Conservation (phyloP, 1,140 invertebrate genomes). For the Pollicipes pollicipes region DNA sequence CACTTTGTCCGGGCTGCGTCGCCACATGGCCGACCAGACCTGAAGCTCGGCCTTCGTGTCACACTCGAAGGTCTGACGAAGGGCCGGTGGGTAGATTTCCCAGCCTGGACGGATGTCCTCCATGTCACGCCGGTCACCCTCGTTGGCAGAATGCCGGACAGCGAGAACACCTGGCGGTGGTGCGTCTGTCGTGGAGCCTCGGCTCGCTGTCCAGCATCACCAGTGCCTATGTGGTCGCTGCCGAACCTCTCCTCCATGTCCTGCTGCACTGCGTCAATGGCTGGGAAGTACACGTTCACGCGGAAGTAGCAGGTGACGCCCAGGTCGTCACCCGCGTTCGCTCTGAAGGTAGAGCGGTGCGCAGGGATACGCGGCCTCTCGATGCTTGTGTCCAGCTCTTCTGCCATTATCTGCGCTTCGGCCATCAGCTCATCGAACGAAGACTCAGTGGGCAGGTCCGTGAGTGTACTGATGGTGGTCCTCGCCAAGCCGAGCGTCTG, state of each 20-base stretch:
- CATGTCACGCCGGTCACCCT: neutral
- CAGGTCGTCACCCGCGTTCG: neutral
- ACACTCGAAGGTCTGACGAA: neutral
- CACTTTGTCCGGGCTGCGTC: no score
- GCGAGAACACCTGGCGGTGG: neutral
- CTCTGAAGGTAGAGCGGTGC: neutral
- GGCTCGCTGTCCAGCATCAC: neutral
- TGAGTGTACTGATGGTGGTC: neutral
- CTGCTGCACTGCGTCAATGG: neutral
- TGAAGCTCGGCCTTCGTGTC: neutral
- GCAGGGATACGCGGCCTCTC: neutral
- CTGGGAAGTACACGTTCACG: neutral
- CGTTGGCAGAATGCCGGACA: neutral
- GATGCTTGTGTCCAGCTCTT: neutral
- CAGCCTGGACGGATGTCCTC: neutral
- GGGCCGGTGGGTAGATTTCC: neutral
- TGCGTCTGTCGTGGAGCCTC: neutral
- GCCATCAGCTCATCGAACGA: neutral
- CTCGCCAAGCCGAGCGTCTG: neutral
- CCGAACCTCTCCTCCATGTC: neutral
- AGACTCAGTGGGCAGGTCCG: neutral
- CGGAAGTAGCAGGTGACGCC: neutral
- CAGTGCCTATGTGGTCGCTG: neutral
- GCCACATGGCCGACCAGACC: neutral
- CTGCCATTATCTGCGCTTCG: neutral